Conservation (phyloP, 2,888 invertebrate genomes). For the Drosophila neoperkinsi region DNA sequence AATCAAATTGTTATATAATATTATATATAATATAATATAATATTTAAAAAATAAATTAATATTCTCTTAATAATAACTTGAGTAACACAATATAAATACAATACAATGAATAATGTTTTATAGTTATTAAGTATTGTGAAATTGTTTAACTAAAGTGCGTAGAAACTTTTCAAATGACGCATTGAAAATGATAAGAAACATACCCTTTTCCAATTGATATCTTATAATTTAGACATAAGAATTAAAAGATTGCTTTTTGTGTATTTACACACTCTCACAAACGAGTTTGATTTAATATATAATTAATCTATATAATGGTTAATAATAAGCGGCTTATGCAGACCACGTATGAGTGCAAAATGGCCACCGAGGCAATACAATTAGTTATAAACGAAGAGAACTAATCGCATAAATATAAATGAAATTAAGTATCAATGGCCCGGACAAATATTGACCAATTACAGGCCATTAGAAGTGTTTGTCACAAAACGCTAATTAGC, state of each 20-base stretch:
- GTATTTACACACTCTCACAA: background rate
- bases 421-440: constrained; percentile 70
- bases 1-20: background rate
- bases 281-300: constrained; percentile 14
- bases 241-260: background rate
- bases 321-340: constrained; percentile 12
- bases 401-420: constrained; percentile 60
- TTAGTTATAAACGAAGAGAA: constrained; percentile 20
- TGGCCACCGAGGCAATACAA: constrained; percentile 44
- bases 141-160: background rate
- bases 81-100: background rate
- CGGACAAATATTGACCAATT: constrained; percentile 68
- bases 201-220: background rate
- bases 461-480: constrained; percentile 73
- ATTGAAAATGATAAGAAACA: constrained; percentile 1
- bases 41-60: background rate
- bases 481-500: constrained; percentile 60
- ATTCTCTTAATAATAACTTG: background rate
- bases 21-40: too few species aligned
- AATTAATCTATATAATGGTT: constrained; percentile 15
- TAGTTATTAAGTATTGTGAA: constrained; percentile 1
- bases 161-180: constrained; percentile 1
- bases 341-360: constrained; percentile 21
- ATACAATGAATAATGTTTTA: background rate
- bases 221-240: background rate